These are phyloP conservation scores for Isichthys henryi DNA, from an alignment of 2,113 vertebrate species.

Conservation along the genomic window DNA sequence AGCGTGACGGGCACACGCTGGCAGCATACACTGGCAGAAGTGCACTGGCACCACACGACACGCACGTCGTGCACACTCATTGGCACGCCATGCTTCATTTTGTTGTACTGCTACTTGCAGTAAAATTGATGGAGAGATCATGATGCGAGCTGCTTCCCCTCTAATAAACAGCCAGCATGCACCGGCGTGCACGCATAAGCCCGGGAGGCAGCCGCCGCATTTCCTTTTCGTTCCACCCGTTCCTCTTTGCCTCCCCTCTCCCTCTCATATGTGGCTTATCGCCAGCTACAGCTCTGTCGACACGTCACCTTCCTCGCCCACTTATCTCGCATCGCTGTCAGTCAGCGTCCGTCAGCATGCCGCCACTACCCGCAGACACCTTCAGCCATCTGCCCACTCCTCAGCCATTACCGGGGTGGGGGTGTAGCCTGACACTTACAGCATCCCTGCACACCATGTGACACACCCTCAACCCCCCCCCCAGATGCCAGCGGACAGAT, in stretches of 20 bases:
- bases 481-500: neutral
- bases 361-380: neutral
- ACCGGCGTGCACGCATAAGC: neutral
- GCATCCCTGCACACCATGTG: neutral
- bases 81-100: neutral
- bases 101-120: neutral
- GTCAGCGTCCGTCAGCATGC: constrained; percentile 52
- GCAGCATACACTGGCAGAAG: neutral
- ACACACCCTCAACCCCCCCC: neutral
- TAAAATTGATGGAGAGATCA: neutral
- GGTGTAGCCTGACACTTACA: neutral
- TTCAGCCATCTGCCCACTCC: neutral
- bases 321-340: constrained; percentile 65
- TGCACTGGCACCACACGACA: too few relatives aligned
- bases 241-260: constrained; percentile 22
- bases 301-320: constrained; percentile 44
- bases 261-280: constrained; percentile 62
- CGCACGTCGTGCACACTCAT: neutral
- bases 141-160: neutral
- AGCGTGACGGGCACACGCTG: neutral
- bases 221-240: neutral
- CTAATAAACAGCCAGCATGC: neutral
- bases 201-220: neutral
- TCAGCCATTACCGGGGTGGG: neutral
- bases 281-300: constrained; percentile 54